Base-by-base conservation (phyloP, 2,797 vertebrate genomes). In the Malurus leucopterus region DNA sequence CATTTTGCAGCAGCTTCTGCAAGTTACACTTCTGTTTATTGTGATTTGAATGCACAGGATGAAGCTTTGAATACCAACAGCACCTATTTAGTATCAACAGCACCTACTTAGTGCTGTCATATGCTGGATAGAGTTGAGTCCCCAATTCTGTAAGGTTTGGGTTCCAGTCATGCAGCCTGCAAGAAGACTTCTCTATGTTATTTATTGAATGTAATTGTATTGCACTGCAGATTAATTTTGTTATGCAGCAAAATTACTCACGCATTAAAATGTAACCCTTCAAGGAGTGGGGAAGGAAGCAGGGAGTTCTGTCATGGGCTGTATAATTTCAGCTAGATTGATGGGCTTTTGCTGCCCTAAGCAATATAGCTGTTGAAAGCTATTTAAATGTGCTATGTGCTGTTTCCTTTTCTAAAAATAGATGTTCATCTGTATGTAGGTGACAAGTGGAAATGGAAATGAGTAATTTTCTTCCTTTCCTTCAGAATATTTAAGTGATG, bases 381-480 rank as follows among this genome's bases (percentile, higher is more conserved):
- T 92, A 62, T 91, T 95, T 76, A 79, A 92, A 76, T 86, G 71
- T 64, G 68, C 70, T 70, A 4, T 61, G 77, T 84, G 85, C 90
- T 81, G 76, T 75, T 94, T 94, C 85, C 76, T 85, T 85, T 87
- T 85, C 95, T 93, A 93, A 94, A 95, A 94, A 95, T 93, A 94
- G 84, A 8, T 47, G 44, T 30, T 92, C 77, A 40, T 91, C 73
- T 86, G 64, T 84, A 64, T 84, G 85, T 88, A 92, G 79, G 89
- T 92, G 93, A 94, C 94, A 94, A 92, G 90, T 84, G 72, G 89
- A 91, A 91, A 95, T 94, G 91, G 91, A 93, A 91, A 91, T 90
- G 67, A 92, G 76, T 67, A 40, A 81, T 91, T 89, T 89, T 92
- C 50, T 86, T 86, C 38, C 64, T 93, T 91, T 91, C 51, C 71